phyloP scores from a whole-genome alignment of 2,888 invertebrate genomes.

The Sphaeridia pumilis region DNA sequence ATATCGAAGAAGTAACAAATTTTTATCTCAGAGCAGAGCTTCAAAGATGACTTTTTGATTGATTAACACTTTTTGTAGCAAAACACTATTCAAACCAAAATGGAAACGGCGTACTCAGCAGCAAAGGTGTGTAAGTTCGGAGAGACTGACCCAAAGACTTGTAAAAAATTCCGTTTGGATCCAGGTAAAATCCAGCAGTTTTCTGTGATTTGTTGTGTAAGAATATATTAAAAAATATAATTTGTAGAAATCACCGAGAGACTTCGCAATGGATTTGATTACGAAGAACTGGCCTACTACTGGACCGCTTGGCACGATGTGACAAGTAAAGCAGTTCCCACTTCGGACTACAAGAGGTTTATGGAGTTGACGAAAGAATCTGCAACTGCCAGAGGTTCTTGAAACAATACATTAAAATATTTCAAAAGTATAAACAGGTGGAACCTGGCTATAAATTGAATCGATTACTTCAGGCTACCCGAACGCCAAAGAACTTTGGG shows the following conservation, averaged over 20 bases:
- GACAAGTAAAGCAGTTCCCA: conserved; percentile 24
- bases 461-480: conserved; percentile 57
- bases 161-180: conserved; percentile 34
- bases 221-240: not conserved
- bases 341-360: conserved; percentile 39
- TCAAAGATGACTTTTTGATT: not conserved
- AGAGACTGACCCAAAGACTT: conserved; percentile 13
- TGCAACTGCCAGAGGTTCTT: conserved; percentile 36
- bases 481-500: conserved; percentile 80
- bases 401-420: too few relatives aligned
- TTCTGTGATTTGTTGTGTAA: too few relatives aligned
- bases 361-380: conserved; percentile 41
- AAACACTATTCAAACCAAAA: conserved; percentile 36
- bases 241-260: conserved; percentile 32
- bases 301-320: conserved; percentile 36
- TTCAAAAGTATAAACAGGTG: not conserved
- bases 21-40: not conserved
- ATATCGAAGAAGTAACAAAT: conserved; percentile 17
- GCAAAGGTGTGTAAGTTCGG: conserved; percentile 37
- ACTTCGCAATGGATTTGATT: conserved; percentile 25
- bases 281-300: conserved; percentile 36
- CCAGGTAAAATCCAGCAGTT: conserved; percentile 35
- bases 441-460: not conserved
- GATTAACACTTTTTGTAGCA: conserved; percentile 18
- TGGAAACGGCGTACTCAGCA: conserved; percentile 39